Conservation (phyloP, 2,113 vertebrate genomes). For the Tamias sibiricus region DNA sequence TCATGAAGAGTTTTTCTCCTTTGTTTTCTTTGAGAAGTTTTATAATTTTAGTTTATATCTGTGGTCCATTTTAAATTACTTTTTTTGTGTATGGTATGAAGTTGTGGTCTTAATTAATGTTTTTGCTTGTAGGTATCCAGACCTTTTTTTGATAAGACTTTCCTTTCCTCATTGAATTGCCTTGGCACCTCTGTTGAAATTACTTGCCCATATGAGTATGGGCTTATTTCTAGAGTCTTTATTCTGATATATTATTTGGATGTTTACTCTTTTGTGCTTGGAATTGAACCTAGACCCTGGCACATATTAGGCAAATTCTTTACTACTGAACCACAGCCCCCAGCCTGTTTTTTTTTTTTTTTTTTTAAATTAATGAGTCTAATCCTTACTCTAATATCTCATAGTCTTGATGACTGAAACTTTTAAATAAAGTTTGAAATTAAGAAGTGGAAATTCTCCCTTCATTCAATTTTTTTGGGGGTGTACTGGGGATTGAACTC, state of each 20-base stretch:
- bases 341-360: no score
- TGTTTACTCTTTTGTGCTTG: not conserved
- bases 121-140: not conserved
- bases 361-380: no score
- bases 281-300: no score
- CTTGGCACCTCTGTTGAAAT: not conserved
- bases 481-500: no score
- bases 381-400: no score
- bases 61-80: not conserved
- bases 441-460: not conserved
- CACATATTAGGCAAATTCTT: no score
- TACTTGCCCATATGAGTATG: not conserved
- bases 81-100: not conserved
- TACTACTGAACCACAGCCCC: no score
- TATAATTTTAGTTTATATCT: not conserved
- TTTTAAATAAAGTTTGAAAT: conserved; percentile 20
- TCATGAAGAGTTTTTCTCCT: conserved; percentile 9
- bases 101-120: not conserved
- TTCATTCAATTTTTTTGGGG: not conserved
- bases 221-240: not conserved
- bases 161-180: not conserved
- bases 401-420: not conserved
- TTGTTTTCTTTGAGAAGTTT: not conserved
- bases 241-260: not conserved
- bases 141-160: not conserved